Percentiles rank a stretch among this genome's conserved stretches.
Conservation (phyloP, 2,113 vertebrate genomes). For the Podarcis raffonei region DNA sequence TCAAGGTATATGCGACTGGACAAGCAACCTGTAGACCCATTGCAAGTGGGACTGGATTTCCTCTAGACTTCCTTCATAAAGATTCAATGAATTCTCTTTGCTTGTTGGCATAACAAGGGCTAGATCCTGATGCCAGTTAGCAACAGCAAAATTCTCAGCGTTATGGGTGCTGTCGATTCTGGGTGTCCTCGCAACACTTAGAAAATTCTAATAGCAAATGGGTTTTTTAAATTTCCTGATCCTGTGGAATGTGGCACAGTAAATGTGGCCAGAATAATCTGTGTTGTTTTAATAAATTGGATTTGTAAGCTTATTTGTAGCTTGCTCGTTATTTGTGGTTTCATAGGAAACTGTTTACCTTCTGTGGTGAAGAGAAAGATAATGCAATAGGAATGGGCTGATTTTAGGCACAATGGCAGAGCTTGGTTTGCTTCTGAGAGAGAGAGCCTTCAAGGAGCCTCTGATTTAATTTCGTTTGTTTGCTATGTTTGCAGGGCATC, state of each 20-base stretch:
- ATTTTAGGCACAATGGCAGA: not conserved
- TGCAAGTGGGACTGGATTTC: not conserved
- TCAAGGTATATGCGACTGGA: not conserved
- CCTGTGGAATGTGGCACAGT: not conserved
- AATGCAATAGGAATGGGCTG: too few species aligned
- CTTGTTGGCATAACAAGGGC: not conserved
- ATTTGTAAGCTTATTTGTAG: not conserved
- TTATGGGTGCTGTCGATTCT: not conserved
- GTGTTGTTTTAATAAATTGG: not conserved
- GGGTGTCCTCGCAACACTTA: not conserved
- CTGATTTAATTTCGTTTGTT: not conserved
- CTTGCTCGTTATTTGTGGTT: not conserved
- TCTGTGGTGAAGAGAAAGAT: not conserved
- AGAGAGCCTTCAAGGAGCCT: not conserved
- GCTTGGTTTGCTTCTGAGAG: not conserved
- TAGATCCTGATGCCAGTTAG: not conserved
- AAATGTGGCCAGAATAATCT: not conserved
- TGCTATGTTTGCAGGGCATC: too few species aligned
- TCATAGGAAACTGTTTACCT: not conserved
- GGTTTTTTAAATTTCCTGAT: not conserved
- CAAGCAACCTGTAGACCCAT: not conserved
- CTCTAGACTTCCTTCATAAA: not conserved
- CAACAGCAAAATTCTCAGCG: not conserved
- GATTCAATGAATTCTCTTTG: not conserved
- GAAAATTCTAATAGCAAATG: not conserved